These are phyloP conservation scores for Scaptomyza parva DNA, from an alignment of 2,888 invertebrate species.

Conservation along the genomic window DNA sequence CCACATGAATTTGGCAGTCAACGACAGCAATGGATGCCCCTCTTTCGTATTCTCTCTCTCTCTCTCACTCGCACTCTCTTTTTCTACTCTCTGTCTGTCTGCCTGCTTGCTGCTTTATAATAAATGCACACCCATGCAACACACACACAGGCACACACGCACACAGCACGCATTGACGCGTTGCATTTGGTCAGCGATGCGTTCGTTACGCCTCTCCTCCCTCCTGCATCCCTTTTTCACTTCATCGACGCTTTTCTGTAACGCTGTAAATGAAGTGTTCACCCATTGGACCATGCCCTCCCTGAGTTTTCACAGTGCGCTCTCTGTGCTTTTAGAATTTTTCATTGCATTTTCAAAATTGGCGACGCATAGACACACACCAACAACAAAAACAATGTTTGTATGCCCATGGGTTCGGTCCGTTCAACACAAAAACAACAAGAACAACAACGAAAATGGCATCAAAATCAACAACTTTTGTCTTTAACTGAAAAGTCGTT, in stretches of 20 bases:
- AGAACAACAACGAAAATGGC: constrained; percentile 14
- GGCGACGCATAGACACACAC: constrained; percentile 54
- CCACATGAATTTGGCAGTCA: constrained; percentile 75
- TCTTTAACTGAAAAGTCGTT: constrained; percentile 59
- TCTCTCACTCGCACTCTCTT: background rate
- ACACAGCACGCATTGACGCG: constrained; percentile 51
- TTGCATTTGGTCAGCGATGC: constrained; percentile 55
- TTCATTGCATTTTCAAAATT: constrained; percentile 70
- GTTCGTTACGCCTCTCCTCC: constrained; percentile 17
- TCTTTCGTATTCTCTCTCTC: background rate
- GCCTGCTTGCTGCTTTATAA: constrained; percentile 60
- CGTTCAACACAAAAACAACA: constrained; percentile 37
- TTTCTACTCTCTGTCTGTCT: background rate
- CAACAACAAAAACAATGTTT: constrained; percentile 37
- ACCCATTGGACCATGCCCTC: constrained; percentile 37
- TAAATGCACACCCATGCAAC: constrained; percentile 46
- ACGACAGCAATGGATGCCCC: constrained; percentile 52
- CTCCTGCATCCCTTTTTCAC: background rate
- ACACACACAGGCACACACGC: constrained; percentile 14
- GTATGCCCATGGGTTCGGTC: constrained; percentile 22
- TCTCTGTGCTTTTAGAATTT: constrained; percentile 57
- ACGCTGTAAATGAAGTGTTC: constrained; percentile 71
- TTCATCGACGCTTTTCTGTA: constrained; percentile 36
- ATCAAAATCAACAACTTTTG: constrained; percentile 64
- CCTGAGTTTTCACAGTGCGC: constrained; percentile 35